phyloP scores from a whole-genome alignment of 2,888 invertebrate genomes.

The Leistus spinibarbis region DNA sequence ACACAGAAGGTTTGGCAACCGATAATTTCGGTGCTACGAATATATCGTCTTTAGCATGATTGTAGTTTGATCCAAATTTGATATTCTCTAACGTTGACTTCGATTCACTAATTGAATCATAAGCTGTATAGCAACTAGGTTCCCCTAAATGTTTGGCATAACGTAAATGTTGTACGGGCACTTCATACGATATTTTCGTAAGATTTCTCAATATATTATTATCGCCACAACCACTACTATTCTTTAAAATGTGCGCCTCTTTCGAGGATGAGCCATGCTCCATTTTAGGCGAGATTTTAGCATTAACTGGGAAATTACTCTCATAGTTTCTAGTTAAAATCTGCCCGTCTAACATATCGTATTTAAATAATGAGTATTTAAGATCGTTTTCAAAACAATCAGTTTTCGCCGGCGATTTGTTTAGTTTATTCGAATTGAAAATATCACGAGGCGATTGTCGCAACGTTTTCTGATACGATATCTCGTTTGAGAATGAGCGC shows the following conservation, averaged over 20 bases:
- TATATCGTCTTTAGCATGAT: neutral
- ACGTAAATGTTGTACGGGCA: neutral
- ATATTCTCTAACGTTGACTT: neutral
- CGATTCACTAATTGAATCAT: neutral
- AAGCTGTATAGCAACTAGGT: neutral
- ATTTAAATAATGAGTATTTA: neutral
- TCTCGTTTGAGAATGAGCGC: neutral
- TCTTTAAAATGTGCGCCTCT: neutral
- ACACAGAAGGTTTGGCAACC: no score
- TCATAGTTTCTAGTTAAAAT: neutral
- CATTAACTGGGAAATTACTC: neutral
- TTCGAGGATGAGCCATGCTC: neutral
- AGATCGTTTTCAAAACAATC: neutral
- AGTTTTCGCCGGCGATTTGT: neutral
- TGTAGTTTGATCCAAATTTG: neutral
- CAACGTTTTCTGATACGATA: constrained; percentile 1
- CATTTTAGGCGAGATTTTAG: neutral
- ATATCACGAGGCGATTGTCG: neutral
- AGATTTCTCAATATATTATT: neutral
- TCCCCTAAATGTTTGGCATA: neutral
- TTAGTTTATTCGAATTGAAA: neutral
- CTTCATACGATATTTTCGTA: neutral
- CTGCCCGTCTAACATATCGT: neutral
- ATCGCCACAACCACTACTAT: neutral
- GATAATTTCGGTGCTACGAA: neutral